Conservation (phyloP, 2,113 vertebrate species). For the Hippolais icterina region DNA sequence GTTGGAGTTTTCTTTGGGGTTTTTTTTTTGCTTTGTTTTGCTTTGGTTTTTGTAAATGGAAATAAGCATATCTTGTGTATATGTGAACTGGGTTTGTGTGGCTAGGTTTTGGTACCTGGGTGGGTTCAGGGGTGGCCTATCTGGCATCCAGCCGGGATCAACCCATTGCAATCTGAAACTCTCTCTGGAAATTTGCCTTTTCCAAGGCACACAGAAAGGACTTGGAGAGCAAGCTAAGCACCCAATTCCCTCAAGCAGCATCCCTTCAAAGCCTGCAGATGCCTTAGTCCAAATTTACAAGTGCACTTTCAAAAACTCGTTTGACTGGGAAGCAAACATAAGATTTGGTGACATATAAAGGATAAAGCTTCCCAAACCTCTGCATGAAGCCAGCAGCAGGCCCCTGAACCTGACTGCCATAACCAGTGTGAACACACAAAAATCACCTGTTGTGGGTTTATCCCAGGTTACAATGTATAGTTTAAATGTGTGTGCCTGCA, state of each 20-base stretch:
- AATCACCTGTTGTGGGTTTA: not conserved
- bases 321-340: not conserved
- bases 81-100: not conserved
- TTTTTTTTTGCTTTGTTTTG: not conserved
- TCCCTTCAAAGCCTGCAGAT: not conserved
- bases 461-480: not conserved
- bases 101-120: not conserved
- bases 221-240: not conserved
- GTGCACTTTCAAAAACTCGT: not conserved
- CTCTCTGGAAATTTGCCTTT: not conserved
- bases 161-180: not conserved
- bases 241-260: not conserved
- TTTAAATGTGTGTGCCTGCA: not conserved
- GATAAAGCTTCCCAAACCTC: not conserved
- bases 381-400: not conserved
- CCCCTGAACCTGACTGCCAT: not conserved
- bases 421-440: not conserved
- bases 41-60: not conserved
- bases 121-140: fast-evolving
- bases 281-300: not conserved
- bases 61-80: fast-evolving
- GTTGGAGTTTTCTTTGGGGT: not conserved
- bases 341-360: not conserved
- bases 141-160: not conserved
- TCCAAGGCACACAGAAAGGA: not conserved